These are phyloP conservation scores for Eutrigla gurnardus DNA, from an alignment of 2,797 vertebrate genomes.

Conservation along the genomic window DNA sequence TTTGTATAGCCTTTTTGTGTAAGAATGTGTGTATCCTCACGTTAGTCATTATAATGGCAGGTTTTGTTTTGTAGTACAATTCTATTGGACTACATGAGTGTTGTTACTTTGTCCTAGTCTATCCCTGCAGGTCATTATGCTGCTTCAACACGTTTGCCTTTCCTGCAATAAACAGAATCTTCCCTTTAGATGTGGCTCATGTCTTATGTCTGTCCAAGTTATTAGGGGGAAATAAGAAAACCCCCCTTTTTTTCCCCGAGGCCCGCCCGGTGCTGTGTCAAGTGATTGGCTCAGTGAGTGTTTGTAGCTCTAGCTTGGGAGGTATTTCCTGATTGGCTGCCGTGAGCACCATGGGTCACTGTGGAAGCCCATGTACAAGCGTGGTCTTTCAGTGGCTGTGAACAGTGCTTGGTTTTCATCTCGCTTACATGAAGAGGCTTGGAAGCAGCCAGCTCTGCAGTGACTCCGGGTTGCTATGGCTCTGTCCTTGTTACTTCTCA, in stretches of 20 bases:
- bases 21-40: background rate
- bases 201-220: constrained; percentile 34
- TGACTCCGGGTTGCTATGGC: constrained; percentile 66
- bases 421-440: constrained; percentile 66
- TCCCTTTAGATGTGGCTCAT: constrained; percentile 16
- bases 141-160: constrained; percentile 12
- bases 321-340: constrained; percentile 82
- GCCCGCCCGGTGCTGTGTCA: constrained; percentile 31
- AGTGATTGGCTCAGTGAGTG: constrained; percentile 72
- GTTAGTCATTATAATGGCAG: background rate
- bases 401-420: constrained; percentile 80
- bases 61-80: constrained; percentile 2
- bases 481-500: constrained; percentile 51
- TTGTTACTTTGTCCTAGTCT: background rate
- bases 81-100: background rate
- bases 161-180: constrained; percentile 2
- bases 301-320: constrained; percentile 75
- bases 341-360: constrained; percentile 70
- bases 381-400: constrained; percentile 76
- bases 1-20: background rate
- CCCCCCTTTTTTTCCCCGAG: constrained; percentile 23
- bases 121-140: background rate
- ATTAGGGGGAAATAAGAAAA: constrained; percentile 23
- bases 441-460: constrained; percentile 57
- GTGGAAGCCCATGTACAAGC: constrained; percentile 73